Conservation (phyloP, 2,888 invertebrate species). For the Diachrysia chrysitis region DNA sequence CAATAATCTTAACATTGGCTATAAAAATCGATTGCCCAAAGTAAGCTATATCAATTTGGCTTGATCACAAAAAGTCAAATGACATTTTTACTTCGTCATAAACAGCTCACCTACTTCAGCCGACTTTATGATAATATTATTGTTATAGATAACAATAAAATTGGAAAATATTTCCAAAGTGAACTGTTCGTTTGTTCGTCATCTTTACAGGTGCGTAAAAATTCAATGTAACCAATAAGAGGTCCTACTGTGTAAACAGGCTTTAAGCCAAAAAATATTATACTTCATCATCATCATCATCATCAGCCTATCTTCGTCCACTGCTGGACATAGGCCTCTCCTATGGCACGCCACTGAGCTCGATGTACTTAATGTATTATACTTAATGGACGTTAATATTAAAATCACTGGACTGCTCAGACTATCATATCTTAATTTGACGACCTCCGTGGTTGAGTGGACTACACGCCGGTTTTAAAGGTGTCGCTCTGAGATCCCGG, state of each 20-base stretch:
- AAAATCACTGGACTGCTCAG: too few relatives aligned
- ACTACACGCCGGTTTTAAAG: too few relatives aligned
- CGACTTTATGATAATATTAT: conserved; percentile 2
- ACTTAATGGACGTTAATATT: too few relatives aligned
- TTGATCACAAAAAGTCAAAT: not conserved
- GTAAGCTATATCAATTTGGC: not conserved
- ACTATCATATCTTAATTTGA: too few relatives aligned
- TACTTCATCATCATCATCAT: too few relatives aligned
- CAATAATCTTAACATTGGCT: not conserved
- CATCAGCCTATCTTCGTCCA: too few relatives aligned
- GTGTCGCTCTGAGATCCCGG: too few relatives aligned
- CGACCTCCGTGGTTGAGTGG: too few relatives aligned
- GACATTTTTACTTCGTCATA: conserved; percentile 9
- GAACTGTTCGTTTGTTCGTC: not conserved
- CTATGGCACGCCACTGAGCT: too few relatives aligned
- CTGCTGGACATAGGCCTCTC: too few relatives aligned
- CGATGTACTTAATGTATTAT: too few relatives aligned
- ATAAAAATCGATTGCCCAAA: not conserved
- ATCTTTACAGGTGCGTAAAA: conserved; percentile 6
- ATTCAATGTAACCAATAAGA: not conserved
- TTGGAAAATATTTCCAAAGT: conserved; percentile 1
- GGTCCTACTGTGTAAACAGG: not conserved
- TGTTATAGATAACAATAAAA: conserved; percentile 11
- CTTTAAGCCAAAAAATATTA: too few relatives aligned
- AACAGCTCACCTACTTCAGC: not conserved